These are phyloP conservation scores for Drosophila pseudoobscura DNA, from an alignment of 1,140 invertebrate species.

Conservation along the genomic window DNA sequence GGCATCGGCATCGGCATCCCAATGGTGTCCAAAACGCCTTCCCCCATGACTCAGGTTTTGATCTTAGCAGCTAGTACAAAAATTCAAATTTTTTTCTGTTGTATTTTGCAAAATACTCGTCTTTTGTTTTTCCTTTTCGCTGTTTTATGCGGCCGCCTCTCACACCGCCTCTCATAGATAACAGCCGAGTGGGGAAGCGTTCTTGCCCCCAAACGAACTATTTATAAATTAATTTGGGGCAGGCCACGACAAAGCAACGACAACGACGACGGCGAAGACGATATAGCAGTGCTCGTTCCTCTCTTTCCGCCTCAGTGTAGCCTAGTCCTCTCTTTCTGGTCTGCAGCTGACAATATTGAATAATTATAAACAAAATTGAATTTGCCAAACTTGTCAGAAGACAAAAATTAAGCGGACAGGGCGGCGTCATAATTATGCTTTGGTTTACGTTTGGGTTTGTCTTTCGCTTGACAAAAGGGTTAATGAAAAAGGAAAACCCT, in stretches of 20 bases:
- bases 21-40: slow-evolving; percentile 31
- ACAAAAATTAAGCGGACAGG: slow-evolving; percentile 38
- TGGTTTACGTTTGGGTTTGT: slow-evolving; percentile 7
- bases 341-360: slow-evolving; percentile 68
- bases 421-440: slow-evolving; percentile 61
- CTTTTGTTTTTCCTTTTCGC: slow-evolving; percentile 22
- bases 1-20: slow-evolving; percentile 14
- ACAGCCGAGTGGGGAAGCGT: slow-evolving; percentile 57
- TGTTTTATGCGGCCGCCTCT: slow-evolving; percentile 46
- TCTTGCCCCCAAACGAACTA: slow-evolving; percentile 56
- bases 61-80: slow-evolving; percentile 9
- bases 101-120: slow-evolving; percentile 24
- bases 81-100: slow-evolving; percentile 18
- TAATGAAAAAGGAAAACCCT: slow-evolving; percentile 2
- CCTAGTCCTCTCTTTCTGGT: background rate
- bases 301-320: slow-evolving; percentile 9
- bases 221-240: slow-evolving; percentile 79
- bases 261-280: slow-evolving; percentile 36
- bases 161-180: slow-evolving; percentile 47
- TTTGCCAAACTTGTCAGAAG: slow-evolving; percentile 49
- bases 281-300: slow-evolving; percentile 42
- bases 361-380: slow-evolving; percentile 74
- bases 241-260: slow-evolving; percentile 45
- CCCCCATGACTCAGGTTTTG: slow-evolving; percentile 65
- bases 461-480: slow-evolving; percentile 6